A percentile compares a stretch with the other conserved stretches of the same genome.
Conservation (phyloP, 2,888 invertebrate genomes). For the Amphipoea oculea region DNA sequence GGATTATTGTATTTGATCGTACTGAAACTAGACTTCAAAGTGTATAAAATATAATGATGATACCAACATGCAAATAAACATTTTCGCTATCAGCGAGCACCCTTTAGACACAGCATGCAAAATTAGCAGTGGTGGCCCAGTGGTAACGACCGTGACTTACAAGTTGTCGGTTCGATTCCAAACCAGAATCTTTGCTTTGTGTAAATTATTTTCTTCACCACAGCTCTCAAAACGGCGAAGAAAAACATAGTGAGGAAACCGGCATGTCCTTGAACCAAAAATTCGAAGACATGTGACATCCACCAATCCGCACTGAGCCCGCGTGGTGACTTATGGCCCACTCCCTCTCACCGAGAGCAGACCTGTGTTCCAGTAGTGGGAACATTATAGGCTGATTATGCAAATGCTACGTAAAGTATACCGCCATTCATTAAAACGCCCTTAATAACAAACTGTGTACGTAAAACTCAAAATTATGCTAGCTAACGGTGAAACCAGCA, state of each 20-base stretch:
- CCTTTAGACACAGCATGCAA: background rate
- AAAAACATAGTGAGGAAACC: too few relatives aligned
- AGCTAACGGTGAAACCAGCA: slow-evolving; percentile 62
- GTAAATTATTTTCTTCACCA: background rate
- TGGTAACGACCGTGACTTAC: background rate
- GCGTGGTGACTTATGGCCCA: too few relatives aligned
- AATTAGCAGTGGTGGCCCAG: background rate
- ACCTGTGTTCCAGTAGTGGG: too few relatives aligned
- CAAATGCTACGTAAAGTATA: background rate
- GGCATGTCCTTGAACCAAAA: too few relatives aligned
- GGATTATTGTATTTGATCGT: background rate
- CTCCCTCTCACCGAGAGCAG: too few relatives aligned
- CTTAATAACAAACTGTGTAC: slow-evolving; percentile 37
- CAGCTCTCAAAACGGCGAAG: too few relatives aligned
- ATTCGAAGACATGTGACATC: background rate
- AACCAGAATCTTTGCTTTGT: background rate
- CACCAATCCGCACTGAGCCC: background rate
- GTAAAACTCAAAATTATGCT: slow-evolving; percentile 60
- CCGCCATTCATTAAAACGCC: slow-evolving; percentile 31
- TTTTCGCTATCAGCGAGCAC: background rate
- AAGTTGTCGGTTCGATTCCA: background rate
- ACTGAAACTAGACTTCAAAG: background rate
- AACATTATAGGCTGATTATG: background rate
- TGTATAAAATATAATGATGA: too few relatives aligned
- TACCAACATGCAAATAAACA: background rate